Percentiles rank a stretch among this genome's conserved stretches.
These are phyloP conservation scores for Parazoanthus darwini DNA, from an alignment of 92 coral and sea anemone genomes.

Conservation along the genomic window DNA sequence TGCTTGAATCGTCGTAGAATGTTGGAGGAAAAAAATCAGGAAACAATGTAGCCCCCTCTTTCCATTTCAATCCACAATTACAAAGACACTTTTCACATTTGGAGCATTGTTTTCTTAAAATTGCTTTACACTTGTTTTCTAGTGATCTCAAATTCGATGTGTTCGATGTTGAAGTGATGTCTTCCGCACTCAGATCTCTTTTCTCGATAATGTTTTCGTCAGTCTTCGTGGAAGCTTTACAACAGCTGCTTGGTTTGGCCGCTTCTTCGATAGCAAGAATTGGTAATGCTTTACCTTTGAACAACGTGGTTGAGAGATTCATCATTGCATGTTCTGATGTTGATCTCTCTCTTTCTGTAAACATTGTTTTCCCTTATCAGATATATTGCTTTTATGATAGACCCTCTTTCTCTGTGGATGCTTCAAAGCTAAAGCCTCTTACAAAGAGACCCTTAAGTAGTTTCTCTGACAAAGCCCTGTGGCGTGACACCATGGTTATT, in stretches of 20 bases:
- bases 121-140: background rate
- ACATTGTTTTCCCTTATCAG: background rate
- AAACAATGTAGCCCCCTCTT: constrained; percentile 17
- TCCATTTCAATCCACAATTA: constrained; percentile 26
- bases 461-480: background rate
- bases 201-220: background rate
- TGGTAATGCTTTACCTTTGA: background rate
- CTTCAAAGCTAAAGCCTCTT: constrained; percentile 2
- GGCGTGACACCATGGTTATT: background rate
- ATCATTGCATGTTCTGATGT: background rate
- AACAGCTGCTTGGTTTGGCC: background rate
- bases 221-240: background rate
- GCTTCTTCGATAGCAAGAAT: background rate
- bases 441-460: constrained; percentile 17
- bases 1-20: constrained; percentile 7
- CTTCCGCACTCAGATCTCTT: background rate
- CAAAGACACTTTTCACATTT: constrained; percentile 5
- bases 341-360: background rate
- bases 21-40: constrained; percentile 40
- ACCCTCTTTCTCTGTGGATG: background rate
- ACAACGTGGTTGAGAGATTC: background rate
- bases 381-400: background rate
- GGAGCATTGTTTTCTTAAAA: background rate
- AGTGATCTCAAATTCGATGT: background rate
- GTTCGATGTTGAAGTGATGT: background rate